Conservation (phyloP, 2,113 vertebrate genomes). For the Eulemur macaco region DNA sequence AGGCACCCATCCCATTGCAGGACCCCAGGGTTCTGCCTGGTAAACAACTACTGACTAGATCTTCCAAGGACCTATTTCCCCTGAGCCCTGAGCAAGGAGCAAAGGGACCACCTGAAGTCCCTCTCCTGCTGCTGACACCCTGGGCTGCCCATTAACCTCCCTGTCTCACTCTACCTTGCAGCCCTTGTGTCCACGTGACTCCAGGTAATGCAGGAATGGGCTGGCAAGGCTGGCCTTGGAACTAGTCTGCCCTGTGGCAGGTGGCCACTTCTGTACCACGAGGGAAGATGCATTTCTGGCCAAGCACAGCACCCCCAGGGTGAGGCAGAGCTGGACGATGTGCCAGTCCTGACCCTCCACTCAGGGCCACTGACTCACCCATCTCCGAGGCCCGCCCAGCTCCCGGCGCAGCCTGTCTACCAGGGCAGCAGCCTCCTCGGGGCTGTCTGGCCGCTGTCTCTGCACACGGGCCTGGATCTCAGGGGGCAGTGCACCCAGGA, state of each 20-base stretch:
- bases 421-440: slow-evolving; percentile 72
- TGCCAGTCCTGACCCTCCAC: background rate
- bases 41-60: background rate
- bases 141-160: background rate
- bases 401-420: slow-evolving; percentile 56
- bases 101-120: background rate
- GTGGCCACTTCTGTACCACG: background rate
- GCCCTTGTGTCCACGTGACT: background rate
- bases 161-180: background rate
- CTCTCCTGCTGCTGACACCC: background rate
- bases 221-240: background rate
- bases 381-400: slow-evolving; percentile 59
- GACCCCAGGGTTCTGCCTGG: background rate
- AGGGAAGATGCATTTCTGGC: rapidly evolving
- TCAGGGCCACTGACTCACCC: slow-evolving; percentile 34
- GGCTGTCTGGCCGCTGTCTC: slow-evolving; percentile 58
- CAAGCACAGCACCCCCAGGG: background rate
- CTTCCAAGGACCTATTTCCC: background rate
- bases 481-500: slow-evolving; percentile 68
- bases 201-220: background rate
- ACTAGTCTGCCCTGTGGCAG: background rate
- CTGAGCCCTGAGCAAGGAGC: background rate
- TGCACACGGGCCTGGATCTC: slow-evolving; percentile 63
- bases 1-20: background rate
- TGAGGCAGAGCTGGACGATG: background rate